Conservation (phyloP, 2,113 vertebrate genomes). For the Petromus typicus region DNA sequence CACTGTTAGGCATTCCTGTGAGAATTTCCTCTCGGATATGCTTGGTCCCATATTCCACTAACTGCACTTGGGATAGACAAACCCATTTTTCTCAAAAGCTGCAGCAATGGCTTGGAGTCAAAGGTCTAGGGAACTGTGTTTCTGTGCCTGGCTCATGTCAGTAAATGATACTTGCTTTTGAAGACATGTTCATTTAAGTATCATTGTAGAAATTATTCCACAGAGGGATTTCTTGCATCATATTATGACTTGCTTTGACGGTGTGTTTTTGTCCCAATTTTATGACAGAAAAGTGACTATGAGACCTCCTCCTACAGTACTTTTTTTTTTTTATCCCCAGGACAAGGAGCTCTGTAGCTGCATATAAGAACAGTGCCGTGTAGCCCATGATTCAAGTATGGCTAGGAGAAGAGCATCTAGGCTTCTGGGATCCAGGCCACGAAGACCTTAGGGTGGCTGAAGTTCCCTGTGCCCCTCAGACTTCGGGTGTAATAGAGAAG, state of each 20-base stretch:
- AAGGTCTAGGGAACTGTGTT: not conserved
- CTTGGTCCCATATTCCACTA: not conserved
- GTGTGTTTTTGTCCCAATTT: not conserved
- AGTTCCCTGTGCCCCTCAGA: too few species aligned
- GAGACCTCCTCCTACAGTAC: not conserved
- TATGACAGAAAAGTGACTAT: not conserved
- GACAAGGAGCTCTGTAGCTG: not conserved
- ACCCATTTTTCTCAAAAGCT: not conserved
- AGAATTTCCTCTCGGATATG: not conserved
- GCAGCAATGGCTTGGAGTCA: not conserved
- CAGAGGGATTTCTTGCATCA: not conserved
- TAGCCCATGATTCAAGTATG: slow-evolving; percentile 13
- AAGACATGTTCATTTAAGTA: not conserved
- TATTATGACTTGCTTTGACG: slow-evolving; percentile 12
- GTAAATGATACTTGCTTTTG: not conserved
- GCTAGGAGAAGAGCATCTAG: not conserved
- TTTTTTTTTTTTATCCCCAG: fast-evolving
- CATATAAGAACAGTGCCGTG: not conserved
- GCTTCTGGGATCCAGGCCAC: not conserved
- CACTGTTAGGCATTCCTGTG: not conserved
- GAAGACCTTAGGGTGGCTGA: not conserved
- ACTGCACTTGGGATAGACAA: not conserved
- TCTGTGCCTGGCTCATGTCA: not conserved
- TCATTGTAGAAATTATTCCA: not conserved
- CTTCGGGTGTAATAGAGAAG: not conserved